Base-by-base conservation (phyloP, 2,113 vertebrate genomes). In the Pungitius pungitius region DNA sequence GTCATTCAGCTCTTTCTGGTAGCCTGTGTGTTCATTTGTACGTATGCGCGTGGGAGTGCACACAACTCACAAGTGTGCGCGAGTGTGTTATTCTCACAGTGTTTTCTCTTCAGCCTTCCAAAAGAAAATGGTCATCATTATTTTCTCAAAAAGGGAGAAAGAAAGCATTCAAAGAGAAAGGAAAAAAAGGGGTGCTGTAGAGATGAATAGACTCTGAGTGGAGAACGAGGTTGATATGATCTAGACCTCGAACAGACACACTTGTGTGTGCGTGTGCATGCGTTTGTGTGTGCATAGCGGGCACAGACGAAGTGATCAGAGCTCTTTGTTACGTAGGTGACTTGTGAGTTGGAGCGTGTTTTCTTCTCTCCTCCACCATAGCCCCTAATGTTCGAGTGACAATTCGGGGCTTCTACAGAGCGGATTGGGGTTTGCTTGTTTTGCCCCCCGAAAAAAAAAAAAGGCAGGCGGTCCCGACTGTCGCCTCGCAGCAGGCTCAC, bases 1-100 rank as follows among this genome's bases (percentile, higher is more conserved):
- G 90, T 92, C 91, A 92, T 88, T 86, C 78, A 58, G 77, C 58
- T 69, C 69, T 81, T 83, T 69, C 37, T 77, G 59, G 52, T 75
- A 66, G 62, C 35, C 35, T 55, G 59, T 70, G 71, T 40, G 73
- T 52, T 72, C 70, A 24, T 78, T 69, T 33, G 55, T 79, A 45
- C 80, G 10, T 52, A 20, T 55, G 70, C 67, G 40, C 8, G 77
- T 81, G 80, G 58, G 72, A 60, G 80, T 73, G 69, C 75, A 67
- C 65, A 70, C 77, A 65, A 43, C 18, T 47, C 22, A 39, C 64
- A 45, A 49, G 37, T 56, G 65, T 37, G 56, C 54, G 54, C 73
- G 75, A 61, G 87, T 80, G 81, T 86, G 80, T 65, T 67, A 47
- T 63, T 69, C 78, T 75, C 76, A 70, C 71, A 84, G 64, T 81